These are phyloP conservation scores for Leptinotarsa haldemani DNA, from an alignment of 2,888 invertebrate genomes.

Conservation along the genomic window DNA sequence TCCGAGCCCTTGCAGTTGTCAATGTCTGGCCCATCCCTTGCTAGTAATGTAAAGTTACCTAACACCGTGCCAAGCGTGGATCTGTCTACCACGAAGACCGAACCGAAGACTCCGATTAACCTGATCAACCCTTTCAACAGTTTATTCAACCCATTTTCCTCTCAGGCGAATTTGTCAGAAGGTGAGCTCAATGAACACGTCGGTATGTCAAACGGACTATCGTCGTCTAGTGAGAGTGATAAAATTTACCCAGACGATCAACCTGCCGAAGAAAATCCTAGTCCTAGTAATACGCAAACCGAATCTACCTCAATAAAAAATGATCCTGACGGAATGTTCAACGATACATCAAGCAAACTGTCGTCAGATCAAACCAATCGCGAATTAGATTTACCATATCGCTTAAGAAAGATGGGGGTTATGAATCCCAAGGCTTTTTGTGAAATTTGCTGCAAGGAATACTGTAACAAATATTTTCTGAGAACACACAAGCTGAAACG, in stretches of 20 bases:
- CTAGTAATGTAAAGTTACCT: conserved; percentile 59
- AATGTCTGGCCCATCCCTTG: conserved; percentile 59
- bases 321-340: conserved; percentile 58
- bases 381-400: conserved; percentile 81
- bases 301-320: conserved; percentile 62
- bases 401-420: conserved; percentile 81
- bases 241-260: conserved; percentile 56
- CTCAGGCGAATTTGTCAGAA: conserved; percentile 65
- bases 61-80: conserved; percentile 61
- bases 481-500: conserved; percentile 92
- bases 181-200: conserved; percentile 55
- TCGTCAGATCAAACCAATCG: conserved; percentile 66
- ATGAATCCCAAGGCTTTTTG: conserved; percentile 92
- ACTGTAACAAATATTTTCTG: conserved; percentile 93
- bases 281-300: conserved; percentile 60
- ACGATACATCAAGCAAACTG: conserved; percentile 61
- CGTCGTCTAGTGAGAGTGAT: conserved; percentile 57
- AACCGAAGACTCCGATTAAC: conserved; percentile 51
- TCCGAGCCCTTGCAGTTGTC: conserved; percentile 51
- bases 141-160: conserved; percentile 79
- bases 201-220: conserved; percentile 55
- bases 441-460: conserved; percentile 92
- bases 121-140: conserved; percentile 71
- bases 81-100: conserved; percentile 56
- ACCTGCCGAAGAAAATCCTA: conserved; percentile 59